Evolutionary conservation across 2,113 vertebrate genomes (phyloP).

Genomic region (Sapayoa aenigma): DNA sequence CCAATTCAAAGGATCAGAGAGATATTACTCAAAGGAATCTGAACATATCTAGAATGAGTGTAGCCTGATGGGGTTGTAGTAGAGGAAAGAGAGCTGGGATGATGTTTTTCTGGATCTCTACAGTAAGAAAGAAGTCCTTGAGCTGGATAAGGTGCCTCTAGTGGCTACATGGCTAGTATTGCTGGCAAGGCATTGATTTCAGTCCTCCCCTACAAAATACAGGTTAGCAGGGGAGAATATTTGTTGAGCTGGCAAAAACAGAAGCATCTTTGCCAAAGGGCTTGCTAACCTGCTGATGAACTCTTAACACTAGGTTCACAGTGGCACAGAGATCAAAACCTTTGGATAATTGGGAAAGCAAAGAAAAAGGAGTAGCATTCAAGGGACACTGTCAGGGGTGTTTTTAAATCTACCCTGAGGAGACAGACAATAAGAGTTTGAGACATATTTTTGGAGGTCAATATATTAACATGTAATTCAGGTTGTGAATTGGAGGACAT

Average conservation of each 20-base stretch:
- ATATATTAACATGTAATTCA: neutral
- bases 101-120: neutral
- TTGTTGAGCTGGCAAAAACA: neutral
- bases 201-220: neutral
- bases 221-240: neutral
- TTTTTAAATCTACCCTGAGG: neutral
- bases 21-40: neutral
- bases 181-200: neutral
- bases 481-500: neutral
- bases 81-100: rapidly evolving
- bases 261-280: neutral
- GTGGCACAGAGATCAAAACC: neutral
- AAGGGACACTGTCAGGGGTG: neutral
- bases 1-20: neutral
- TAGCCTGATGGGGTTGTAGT: neutral
- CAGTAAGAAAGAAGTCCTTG: neutral
- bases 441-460: neutral
- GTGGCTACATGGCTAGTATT: neutral
- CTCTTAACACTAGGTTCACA: neutral
- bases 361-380: neutral
- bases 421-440: neutral
- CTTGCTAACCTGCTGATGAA: neutral
- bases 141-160: neutral
- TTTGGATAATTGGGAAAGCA: neutral
- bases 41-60: neutral